Conservation (phyloP, 2,113 vertebrate species). For the Clupea harengus region DNA sequence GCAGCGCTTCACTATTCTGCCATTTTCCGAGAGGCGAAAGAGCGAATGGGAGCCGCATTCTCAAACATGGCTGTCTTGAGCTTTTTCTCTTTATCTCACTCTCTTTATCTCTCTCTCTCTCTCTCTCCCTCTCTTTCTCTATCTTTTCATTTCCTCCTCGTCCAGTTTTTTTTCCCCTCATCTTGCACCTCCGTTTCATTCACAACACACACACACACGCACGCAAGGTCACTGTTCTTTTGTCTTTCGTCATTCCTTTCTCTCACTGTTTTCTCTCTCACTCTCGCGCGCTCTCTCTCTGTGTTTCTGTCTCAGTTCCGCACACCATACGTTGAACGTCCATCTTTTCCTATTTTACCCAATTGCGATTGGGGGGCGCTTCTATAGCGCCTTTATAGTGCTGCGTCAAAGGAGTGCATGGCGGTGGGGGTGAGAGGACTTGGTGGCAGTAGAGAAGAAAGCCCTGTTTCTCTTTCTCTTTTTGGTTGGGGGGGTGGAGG, state of each 20-base stretch:
- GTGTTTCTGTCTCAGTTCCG: slow-evolving; percentile 15
- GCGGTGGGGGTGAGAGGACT: background rate
- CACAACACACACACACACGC: no score
- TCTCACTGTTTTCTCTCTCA: slow-evolving; percentile 26
- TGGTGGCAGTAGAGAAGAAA: slow-evolving; percentile 41
- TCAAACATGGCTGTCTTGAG: slow-evolving; percentile 49
- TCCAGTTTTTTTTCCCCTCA: background rate
- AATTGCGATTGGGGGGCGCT: slow-evolving; percentile 44
- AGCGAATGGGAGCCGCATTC: slow-evolving; percentile 13
- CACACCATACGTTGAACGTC: slow-evolving; percentile 34
- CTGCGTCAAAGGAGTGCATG: slow-evolving; percentile 51
- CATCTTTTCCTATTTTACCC: slow-evolving; percentile 45
- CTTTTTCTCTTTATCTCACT: slow-evolving; percentile 37
- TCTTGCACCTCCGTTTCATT: background rate
- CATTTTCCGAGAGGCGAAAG: slow-evolving; percentile 27
- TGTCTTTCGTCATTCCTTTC: slow-evolving; percentile 35
- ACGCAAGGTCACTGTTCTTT: slow-evolving; percentile 30
- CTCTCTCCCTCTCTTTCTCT: slow-evolving; percentile 36
- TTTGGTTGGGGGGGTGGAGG: slow-evolving; percentile 32
- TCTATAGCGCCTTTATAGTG: slow-evolving; percentile 50
- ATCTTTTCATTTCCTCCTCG: background rate
- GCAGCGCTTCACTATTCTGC: slow-evolving; percentile 37
- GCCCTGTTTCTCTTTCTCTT: slow-evolving; percentile 16
- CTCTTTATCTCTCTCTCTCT: slow-evolving; percentile 18
- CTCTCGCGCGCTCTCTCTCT: slow-evolving; percentile 36